Percentiles rank a stretch among this genome's conserved stretches.
phyloP scores from a whole-genome alignment of 2,888 invertebrate species.

The Sicus ferrugineus region DNA sequence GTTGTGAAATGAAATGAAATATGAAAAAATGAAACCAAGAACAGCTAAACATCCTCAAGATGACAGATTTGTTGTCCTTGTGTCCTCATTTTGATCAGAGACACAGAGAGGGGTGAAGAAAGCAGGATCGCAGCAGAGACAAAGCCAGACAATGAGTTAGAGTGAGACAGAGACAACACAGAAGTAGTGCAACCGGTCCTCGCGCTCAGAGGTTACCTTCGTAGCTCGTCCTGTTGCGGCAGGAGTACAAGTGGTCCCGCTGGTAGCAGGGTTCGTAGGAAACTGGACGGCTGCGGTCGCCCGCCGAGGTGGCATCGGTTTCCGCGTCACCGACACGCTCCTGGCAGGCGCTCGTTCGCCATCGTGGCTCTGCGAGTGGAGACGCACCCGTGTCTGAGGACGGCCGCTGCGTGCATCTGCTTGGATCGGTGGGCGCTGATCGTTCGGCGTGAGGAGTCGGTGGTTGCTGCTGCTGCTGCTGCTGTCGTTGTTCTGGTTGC shows the following conservation, averaged over 20 bases:
- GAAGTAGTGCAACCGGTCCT: background rate
- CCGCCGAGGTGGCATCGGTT: slow-evolving; percentile 6
- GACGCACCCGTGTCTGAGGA: background rate
- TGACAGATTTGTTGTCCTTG: no score
- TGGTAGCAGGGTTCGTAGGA: slow-evolving; percentile 59
- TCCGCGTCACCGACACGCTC: slow-evolving; percentile 12
- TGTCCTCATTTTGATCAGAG: background rate
- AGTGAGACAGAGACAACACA: slow-evolving; percentile 39
- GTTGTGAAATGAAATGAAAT: background rate
- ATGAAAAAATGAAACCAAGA: background rate
- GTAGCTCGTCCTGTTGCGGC: slow-evolving; percentile 60
- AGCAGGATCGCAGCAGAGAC: background rate
- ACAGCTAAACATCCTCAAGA: no score
- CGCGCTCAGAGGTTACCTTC: slow-evolving; percentile 52
- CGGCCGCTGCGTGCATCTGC: background rate
- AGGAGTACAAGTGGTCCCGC: slow-evolving; percentile 58
- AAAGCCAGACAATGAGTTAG: slow-evolving; percentile 24
- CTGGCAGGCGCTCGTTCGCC: background rate
- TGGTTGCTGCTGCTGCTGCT: slow-evolving; percentile 16
- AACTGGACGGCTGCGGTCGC: slow-evolving; percentile 39
- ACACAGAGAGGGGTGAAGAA: background rate
- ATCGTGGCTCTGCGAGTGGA: background rate
- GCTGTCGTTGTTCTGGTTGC: background rate
- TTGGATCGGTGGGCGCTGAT: background rate
- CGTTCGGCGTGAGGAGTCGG: background rate